phyloP scores from a whole-genome alignment of 2,888 invertebrate species.

The Melinaea menophilus region DNA sequence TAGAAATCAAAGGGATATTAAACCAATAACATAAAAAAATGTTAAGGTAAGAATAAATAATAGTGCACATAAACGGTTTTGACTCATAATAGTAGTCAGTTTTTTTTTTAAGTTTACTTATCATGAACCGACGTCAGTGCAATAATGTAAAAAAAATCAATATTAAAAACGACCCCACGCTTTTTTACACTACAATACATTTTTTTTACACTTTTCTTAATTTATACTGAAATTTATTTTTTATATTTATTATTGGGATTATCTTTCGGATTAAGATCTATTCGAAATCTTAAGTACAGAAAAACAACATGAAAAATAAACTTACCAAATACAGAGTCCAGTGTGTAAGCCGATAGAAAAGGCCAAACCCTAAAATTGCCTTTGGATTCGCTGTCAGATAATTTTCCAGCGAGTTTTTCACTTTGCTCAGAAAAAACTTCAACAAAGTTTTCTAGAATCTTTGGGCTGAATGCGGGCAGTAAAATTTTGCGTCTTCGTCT shows the following conservation, averaged over 20 bases:
- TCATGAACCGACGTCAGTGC: too few relatives aligned
- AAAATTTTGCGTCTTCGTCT: conserved; percentile 78
- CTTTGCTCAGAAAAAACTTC: conserved; percentile 80
- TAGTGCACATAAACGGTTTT: too few relatives aligned
- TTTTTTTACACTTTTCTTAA: too few relatives aligned
- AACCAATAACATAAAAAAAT: conserved; percentile 7
- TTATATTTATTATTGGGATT: background rate
- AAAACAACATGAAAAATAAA: conserved; percentile 17
- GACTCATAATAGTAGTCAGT: too few relatives aligned
- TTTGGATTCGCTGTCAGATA: conserved; percentile 44
- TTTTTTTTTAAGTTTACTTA: too few relatives aligned
- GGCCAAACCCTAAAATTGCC: conserved; percentile 73
- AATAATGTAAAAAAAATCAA: too few relatives aligned
- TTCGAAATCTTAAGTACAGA: background rate
- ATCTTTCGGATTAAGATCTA: background rate
- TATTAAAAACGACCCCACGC: too few relatives aligned
- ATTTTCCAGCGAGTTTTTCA: conserved; percentile 60
- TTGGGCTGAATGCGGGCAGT: conserved; percentile 82
- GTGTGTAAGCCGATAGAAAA: conserved; percentile 74
- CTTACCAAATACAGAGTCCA: conserved; percentile 81
- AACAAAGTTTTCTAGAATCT: conserved; percentile 81
- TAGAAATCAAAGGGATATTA: conserved; percentile 17
- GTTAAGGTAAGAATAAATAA: too few relatives aligned
- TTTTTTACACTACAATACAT: too few relatives aligned
- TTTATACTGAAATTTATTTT: background rate